Conservation (phyloP, 2,113 vertebrate genomes). For the Phyllostomus discolor region DNA sequence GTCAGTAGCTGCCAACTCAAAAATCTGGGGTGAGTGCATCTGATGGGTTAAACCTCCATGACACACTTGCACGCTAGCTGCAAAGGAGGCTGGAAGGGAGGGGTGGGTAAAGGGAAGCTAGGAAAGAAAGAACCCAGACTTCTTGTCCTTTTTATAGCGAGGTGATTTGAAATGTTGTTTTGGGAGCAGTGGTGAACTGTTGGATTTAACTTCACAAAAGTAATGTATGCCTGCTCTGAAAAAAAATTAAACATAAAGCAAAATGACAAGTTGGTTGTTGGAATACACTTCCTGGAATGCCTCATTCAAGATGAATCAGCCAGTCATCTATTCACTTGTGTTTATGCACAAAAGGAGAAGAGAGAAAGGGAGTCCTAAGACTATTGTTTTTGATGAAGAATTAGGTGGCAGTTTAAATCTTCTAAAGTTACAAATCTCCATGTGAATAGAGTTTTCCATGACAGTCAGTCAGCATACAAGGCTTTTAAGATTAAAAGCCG, state of each 20-base stretch:
- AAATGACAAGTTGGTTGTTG: not conserved
- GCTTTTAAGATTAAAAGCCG: not conserved
- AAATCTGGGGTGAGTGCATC: not conserved
- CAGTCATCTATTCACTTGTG: not conserved
- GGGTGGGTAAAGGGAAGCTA: not conserved
- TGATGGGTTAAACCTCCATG: not conserved
- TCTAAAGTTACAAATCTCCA: not conserved
- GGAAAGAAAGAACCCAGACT: not conserved
- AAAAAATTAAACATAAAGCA: not conserved
- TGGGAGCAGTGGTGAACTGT: not conserved
- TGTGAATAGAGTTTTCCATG: not conserved
- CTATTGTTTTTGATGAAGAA: not conserved
- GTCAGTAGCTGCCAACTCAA: not conserved
- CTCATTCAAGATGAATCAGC: not conserved
- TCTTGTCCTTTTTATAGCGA: not conserved
- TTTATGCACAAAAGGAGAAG: not conserved
- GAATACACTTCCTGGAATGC: not conserved
- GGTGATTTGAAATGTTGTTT: not conserved
- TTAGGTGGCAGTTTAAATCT: not conserved
- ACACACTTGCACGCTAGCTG: not conserved
- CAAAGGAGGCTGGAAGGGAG: not conserved
- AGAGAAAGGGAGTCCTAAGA: not conserved
- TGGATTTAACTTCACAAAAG: not conserved
- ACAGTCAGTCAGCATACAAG: not conserved
- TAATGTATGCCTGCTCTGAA: not conserved